phyloP scores from a whole-genome alignment of 2,797 vertebrate species.

The Argyrosomus regius region DNA sequence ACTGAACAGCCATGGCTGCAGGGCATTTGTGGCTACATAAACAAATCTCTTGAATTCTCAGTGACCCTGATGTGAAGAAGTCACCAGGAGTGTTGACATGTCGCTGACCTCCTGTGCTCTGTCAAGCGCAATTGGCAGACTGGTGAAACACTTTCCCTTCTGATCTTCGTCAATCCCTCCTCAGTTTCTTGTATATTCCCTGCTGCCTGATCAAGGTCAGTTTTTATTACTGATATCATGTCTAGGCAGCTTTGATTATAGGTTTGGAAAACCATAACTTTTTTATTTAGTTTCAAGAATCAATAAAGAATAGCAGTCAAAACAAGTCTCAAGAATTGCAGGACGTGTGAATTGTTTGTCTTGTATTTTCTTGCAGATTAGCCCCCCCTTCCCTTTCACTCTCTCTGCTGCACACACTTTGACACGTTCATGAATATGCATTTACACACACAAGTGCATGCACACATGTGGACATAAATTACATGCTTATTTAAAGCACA shows the following conservation, averaged over 20 bases:
- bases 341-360: background rate
- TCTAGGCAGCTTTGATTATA: background rate
- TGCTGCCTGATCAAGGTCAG: background rate
- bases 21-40: conserved; percentile 10
- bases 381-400: too few species aligned
- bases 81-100: conserved; percentile 12
- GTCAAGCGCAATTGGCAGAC: conserved; percentile 10
- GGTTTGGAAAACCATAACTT: background rate
- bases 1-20: background rate
- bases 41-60: conserved; percentile 30
- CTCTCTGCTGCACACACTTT: background rate
- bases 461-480: background rate
- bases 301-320: background rate
- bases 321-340: background rate
- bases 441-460: background rate
- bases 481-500: background rate
- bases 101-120: conserved; percentile 22
- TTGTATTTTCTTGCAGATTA: background rate
- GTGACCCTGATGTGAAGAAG: conserved; percentile 35
- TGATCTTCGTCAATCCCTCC: conserved; percentile 5
- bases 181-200: background rate
- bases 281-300: background rate
- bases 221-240: background rate
- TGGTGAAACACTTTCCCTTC: conserved; percentile 7
- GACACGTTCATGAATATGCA: conserved; percentile 20